Conservation (phyloP, 2,113 vertebrate genomes). For the Oncorhynchus masou region DNA sequence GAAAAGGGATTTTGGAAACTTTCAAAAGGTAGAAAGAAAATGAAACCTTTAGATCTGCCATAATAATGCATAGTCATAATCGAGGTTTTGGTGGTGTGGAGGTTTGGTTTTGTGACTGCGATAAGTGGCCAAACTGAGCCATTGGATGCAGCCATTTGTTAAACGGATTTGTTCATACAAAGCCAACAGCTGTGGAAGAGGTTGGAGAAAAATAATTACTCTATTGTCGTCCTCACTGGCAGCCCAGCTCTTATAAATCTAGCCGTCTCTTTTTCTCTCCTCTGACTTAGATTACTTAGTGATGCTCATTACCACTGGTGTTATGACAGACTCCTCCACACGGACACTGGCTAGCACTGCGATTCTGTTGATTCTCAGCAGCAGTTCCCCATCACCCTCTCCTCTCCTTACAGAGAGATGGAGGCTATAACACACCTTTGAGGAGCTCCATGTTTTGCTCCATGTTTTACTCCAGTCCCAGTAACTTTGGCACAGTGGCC, state of each 20-base stretch:
- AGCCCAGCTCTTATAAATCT: conserved; percentile 32
- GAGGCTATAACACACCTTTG: no score
- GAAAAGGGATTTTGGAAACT: no score
- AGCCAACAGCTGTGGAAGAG: not conserved
- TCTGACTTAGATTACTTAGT: conserved; percentile 43
- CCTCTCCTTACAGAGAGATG: conserved; percentile 5
- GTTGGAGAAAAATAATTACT: conserved; percentile 31
- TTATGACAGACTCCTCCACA: conserved; percentile 58
- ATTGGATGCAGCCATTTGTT: conserved; percentile 19
- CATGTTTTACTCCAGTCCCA: no score
- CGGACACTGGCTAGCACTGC: conserved; percentile 29
- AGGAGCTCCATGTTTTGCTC: no score
- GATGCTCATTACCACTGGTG: conserved; percentile 59
- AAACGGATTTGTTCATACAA: not conserved
- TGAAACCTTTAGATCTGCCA: no score
- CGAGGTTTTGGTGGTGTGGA: no score
- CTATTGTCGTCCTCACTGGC: conserved; percentile 30
- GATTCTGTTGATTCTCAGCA: conserved; percentile 44
- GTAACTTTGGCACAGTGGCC: no score
- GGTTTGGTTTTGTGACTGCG: no score
- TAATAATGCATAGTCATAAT: no score
- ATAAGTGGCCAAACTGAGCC: conserved; percentile 13
- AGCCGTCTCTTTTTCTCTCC: conserved; percentile 23
- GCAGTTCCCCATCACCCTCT: conserved; percentile 22
- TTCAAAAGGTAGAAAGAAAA: no score